Conservation (phyloP, 2,888 invertebrate genomes). For the Catocala nupta region DNA sequence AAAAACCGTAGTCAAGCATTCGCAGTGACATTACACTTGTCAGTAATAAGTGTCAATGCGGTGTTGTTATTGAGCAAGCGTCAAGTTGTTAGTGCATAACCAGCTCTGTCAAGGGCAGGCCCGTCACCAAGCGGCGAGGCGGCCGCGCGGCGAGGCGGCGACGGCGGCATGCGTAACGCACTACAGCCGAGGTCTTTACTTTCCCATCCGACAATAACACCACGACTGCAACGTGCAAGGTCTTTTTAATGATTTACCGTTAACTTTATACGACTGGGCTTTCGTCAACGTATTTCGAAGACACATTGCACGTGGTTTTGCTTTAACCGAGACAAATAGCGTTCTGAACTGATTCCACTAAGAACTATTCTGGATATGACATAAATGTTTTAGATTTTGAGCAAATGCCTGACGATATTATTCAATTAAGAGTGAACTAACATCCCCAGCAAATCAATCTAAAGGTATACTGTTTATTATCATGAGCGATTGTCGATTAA, state of each 20-base stretch:
- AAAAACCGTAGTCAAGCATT: not conserved
- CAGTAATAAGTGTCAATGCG: constrained; percentile 19
- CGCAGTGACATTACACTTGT: constrained; percentile 9
- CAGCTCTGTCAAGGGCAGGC: constrained; percentile 81
- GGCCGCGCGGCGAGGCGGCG: constrained; percentile 15
- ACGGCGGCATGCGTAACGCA: constrained; percentile 57
- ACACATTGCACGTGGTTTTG: too few relatives aligned
- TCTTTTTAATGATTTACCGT: constrained; percentile 19
- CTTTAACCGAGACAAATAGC: too few relatives aligned
- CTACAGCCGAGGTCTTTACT: constrained; percentile 77
- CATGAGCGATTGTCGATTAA: too few relatives aligned
- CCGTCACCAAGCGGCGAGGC: constrained; percentile 65
- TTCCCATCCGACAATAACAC: constrained; percentile 66
- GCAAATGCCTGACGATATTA: too few relatives aligned
- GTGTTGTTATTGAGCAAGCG: constrained; percentile 38
- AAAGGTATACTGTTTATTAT: too few relatives aligned
- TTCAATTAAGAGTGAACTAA: too few relatives aligned
- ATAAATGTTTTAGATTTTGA: too few relatives aligned
- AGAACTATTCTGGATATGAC: too few relatives aligned
- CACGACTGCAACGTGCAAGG: constrained; percentile 47
- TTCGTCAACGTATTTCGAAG: constrained; percentile 44
- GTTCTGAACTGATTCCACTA: too few relatives aligned
- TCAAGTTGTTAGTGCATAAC: constrained; percentile 58
- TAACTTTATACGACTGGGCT: constrained; percentile 4
- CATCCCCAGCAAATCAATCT: too few relatives aligned